These are phyloP conservation scores for Nephila pilipes DNA, from an alignment of 1,140 invertebrate species.

Conservation along the genomic window DNA sequence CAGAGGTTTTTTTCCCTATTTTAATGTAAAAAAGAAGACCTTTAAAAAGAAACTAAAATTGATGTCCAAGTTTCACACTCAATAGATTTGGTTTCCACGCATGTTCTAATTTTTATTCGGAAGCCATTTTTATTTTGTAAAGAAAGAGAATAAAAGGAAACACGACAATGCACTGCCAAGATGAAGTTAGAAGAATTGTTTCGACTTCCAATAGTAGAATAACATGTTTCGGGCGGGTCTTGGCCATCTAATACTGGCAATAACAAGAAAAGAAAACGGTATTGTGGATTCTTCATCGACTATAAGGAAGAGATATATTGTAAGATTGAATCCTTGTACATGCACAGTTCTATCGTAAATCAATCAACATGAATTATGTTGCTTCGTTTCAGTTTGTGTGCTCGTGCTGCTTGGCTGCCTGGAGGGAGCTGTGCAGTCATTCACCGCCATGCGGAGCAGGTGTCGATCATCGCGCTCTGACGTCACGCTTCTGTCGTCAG, in stretches of 20 bases:
- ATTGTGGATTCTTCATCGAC: neutral
- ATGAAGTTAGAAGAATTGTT: constrained; percentile 31
- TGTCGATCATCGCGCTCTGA: too few species aligned
- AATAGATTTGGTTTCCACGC: neutral
- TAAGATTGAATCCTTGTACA: neutral
- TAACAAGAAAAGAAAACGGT: neutral
- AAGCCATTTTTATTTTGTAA: neutral
- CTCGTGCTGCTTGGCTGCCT: neutral
- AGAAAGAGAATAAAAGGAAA: neutral
- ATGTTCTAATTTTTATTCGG: neutral
- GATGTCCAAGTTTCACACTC: too few species aligned
- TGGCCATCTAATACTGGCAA: neutral
- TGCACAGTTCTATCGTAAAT: neutral
- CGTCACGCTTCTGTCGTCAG: too few species aligned
- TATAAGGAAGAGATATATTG: neutral
- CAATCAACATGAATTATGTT: neutral
- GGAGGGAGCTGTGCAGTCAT: too few species aligned
- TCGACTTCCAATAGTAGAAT: constrained; percentile 34
- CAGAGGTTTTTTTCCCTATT: too few species aligned
- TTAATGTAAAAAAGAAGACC: too few species aligned
- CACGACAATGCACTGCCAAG: neutral
- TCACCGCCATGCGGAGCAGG: too few species aligned
- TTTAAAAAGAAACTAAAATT: too few species aligned
- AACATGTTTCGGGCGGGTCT: constrained; percentile 34
- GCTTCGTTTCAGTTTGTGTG: too few species aligned